phyloP scores from a whole-genome alignment of 2,797 vertebrate species.

The Phyllotis vaccarum region DNA sequence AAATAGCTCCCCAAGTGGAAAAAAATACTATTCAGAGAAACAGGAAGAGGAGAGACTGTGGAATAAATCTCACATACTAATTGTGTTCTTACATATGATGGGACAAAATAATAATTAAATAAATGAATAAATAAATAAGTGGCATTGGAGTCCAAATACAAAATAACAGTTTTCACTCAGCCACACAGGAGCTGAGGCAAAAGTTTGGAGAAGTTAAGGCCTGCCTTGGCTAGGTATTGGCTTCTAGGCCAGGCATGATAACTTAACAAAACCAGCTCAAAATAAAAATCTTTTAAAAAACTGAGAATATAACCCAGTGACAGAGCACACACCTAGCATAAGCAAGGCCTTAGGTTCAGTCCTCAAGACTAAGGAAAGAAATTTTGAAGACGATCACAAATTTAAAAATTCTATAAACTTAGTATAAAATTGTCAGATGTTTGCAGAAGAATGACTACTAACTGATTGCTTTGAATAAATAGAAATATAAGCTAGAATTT shows the following conservation, averaged over 20 bases:
- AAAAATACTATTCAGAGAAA: neutral
- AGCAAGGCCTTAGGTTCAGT: neutral
- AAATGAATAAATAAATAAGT: neutral
- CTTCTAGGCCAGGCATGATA: neutral
- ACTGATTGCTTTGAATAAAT: neutral
- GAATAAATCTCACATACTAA: neutral
- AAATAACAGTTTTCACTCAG: neutral
- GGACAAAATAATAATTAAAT: neutral
- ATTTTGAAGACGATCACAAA: neutral
- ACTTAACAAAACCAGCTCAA: neutral
- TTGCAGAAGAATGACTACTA: neutral
- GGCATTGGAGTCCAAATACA: neutral
- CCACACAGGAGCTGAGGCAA: neutral
- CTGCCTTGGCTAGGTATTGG: neutral
- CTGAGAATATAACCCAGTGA: neutral
- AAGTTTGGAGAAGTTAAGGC: neutral
- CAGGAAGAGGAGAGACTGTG: neutral
- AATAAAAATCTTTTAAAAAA: neutral
- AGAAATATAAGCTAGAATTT: conserved; percentile 5
- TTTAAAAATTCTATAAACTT: neutral
- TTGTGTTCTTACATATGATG: neutral
- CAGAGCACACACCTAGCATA: neutral
- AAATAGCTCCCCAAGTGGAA: neutral
- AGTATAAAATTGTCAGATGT: neutral
- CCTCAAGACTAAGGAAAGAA: neutral